These are phyloP conservation scores for Ectropis crepuscularia DNA, from an alignment of 2,888 invertebrate genomes.

Conservation along the genomic window DNA sequence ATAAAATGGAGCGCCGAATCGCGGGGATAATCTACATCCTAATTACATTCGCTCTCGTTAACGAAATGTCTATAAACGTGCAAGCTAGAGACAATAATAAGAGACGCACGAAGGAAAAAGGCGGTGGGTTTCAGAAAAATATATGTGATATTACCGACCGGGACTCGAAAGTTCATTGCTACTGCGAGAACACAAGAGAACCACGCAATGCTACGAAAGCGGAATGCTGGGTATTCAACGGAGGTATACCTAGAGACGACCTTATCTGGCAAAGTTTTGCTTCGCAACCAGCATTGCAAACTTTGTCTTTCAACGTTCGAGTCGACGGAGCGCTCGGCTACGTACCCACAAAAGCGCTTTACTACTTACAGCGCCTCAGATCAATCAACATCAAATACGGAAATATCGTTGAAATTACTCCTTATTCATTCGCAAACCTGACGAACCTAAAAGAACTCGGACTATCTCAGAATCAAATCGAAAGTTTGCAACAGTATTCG, in stretches of 20 bases:
- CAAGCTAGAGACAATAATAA: conserved; percentile 77
- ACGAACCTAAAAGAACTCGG: conserved; percentile 87
- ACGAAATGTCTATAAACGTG: conserved; percentile 78
- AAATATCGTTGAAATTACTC: conserved; percentile 87
- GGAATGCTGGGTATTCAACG: conserved; percentile 91
- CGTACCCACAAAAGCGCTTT: conserved; percentile 89
- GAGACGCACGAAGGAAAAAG: conserved; percentile 76
- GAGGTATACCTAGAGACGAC: conserved; percentile 87
- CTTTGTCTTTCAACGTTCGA: conserved; percentile 89
- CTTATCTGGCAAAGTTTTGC: conserved; percentile 90
- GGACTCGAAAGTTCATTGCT: conserved; percentile 87
- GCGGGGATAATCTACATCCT: conserved; percentile 73
- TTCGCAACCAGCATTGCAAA: conserved; percentile 88
- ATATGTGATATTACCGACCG: conserved; percentile 84
- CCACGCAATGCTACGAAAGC: conserved; percentile 87
- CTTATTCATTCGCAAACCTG: conserved; percentile 90
- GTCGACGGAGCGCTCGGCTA: conserved; percentile 88
- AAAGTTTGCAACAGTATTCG: conserved; percentile 87
- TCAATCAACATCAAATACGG: conserved; percentile 90
- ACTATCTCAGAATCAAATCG: conserved; percentile 89
- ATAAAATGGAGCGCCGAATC: conserved; percentile 75
- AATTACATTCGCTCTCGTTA: conserved; percentile 75
- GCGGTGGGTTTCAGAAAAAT: conserved; percentile 80
- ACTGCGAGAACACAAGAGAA: conserved; percentile 86
- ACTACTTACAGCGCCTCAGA: conserved; percentile 87